Conservation (phyloP, 1,140 invertebrate species). For the Drosophila kurseongensis region DNA sequence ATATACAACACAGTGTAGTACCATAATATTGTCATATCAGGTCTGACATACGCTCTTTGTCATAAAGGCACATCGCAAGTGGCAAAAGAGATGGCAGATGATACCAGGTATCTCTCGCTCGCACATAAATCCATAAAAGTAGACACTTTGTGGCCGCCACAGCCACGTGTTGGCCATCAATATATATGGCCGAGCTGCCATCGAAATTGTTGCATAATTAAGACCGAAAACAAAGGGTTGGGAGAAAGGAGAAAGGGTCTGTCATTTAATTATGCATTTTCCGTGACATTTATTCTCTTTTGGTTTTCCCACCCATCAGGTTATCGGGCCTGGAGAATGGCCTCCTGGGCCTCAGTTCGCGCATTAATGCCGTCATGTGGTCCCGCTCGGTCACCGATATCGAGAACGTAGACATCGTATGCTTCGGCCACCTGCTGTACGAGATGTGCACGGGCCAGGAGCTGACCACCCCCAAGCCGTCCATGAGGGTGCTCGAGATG, state of each 20-base stretch:
- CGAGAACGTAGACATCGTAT: conserved; percentile 89
- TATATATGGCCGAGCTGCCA: conserved; percentile 17
- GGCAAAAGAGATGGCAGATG: conserved; percentile 6
- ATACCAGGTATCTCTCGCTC: conserved; percentile 24
- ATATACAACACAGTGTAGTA: conserved; percentile 12
- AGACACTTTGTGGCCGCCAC: conserved; percentile 44
- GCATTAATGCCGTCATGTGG: conserved; percentile 86
- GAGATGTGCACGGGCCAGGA: conserved; percentile 96
- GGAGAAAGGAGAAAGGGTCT: not conserved
- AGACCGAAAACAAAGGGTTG: conserved; percentile 14
- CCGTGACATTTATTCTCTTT: conserved; percentile 31
- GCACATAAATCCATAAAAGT: conserved; percentile 62
- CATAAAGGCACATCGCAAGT: conserved; percentile 19
- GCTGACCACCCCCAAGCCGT: conserved; percentile 90
- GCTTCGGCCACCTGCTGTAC: conserved; percentile 93
- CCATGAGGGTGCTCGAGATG: conserved; percentile 88
- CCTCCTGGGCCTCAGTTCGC: conserved; percentile 91
- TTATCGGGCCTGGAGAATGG: conserved; percentile 94
- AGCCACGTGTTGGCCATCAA: conserved; percentile 56
- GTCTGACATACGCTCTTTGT: conserved; percentile 58
- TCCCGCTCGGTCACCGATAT: conserved; percentile 87
- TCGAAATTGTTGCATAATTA: conserved; percentile 46
- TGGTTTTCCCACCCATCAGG: conserved; percentile 79
- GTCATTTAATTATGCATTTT: conserved; percentile 56
- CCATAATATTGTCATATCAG: conserved; percentile 57